These are phyloP conservation scores for Watsonalla binaria DNA, from an alignment of 2,888 invertebrate genomes.

Conservation along the genomic window DNA sequence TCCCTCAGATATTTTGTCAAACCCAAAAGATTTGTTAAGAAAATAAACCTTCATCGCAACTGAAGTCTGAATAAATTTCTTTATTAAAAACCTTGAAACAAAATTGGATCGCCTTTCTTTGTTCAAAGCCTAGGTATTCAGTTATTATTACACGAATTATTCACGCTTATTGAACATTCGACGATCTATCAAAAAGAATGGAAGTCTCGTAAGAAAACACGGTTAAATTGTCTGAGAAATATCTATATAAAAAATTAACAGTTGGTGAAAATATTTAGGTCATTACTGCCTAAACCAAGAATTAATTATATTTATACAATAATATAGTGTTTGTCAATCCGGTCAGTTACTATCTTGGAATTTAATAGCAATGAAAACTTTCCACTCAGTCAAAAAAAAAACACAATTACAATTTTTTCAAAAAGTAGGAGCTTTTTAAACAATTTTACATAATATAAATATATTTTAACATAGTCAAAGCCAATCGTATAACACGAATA, in stretches of 20 bases:
- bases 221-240: background rate
- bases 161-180: conserved; percentile 61
- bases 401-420: no score
- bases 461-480: background rate
- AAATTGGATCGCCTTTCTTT: conserved; percentile 46
- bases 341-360: no score
- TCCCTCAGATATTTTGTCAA: no score
- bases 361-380: no score
- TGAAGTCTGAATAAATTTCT: conserved; percentile 34
- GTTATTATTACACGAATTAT: conserved; percentile 60
- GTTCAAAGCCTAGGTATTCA: conserved; percentile 41
- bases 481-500: background rate
- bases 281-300: no score
- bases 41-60: conserved; percentile 25
- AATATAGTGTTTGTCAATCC: no score
- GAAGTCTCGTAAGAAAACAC: conserved; percentile 43
- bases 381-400: no score
- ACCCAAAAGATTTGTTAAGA: conserved; percentile 9
- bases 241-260: no score
- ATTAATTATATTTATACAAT: no score
- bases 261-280: no score
- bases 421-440: no score
- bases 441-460: no score
- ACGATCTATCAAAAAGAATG: conserved; percentile 57
- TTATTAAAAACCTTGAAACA: conserved; percentile 46